phyloP scores from a whole-genome alignment of 1,140 invertebrate genomes.

The Ceratosolen solmsi region DNA sequence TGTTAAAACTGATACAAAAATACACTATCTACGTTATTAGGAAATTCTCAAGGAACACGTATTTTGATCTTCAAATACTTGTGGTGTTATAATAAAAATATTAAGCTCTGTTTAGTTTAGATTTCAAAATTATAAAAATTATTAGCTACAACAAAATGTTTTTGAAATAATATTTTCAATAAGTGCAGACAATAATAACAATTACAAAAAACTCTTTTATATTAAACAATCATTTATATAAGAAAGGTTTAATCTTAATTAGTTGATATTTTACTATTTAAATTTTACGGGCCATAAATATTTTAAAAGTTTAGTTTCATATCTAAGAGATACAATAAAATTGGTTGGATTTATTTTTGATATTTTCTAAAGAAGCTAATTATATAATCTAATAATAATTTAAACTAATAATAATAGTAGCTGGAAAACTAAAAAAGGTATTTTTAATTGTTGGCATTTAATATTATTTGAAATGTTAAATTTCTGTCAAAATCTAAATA shows the following conservation, averaged over 20 bases:
- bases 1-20: conserved; percentile 4
- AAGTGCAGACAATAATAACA: too few relatives aligned
- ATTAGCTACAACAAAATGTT: too few relatives aligned
- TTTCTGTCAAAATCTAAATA: too few relatives aligned
- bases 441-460: too few relatives aligned
- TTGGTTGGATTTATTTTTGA: not conserved
- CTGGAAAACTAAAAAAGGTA: too few relatives aligned
- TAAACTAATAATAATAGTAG: too few relatives aligned
- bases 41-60: not conserved
- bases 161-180: too few relatives aligned
- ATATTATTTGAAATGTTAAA: too few relatives aligned
- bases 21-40: not conserved
- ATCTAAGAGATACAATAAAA: conserved; percentile 8
- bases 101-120: not conserved
- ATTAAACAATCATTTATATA: not conserved
- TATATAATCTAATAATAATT: too few relatives aligned
- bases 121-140: too few relatives aligned
- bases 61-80: not conserved
- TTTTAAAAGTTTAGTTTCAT: conserved; percentile 18
- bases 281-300: not conserved
- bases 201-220: too few relatives aligned
- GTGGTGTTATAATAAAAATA: not conserved
- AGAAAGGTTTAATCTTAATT: not conserved
- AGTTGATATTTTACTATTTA: conserved; percentile 23
- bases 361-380: too few relatives aligned